Percentiles rank a stretch among this genome's conserved stretches.
Evolutionary conservation across 2,888 invertebrate species (phyloP).

Genomic region (Acronicta alni): DNA sequence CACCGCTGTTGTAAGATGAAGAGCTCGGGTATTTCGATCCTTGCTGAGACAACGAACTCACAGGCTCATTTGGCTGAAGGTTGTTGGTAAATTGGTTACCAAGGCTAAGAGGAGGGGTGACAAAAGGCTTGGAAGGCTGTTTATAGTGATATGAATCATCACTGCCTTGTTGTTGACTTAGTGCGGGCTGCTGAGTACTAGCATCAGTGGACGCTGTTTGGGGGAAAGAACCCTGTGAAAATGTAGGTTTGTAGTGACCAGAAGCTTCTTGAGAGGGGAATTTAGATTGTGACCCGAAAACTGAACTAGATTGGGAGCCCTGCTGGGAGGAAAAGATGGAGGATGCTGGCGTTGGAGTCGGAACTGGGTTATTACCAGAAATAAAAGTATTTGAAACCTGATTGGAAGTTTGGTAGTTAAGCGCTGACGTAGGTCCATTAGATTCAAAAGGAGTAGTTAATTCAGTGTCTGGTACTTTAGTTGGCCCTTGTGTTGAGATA

Average conservation of each 20-base stretch:
- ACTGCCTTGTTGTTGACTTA: conserved; percentile 59
- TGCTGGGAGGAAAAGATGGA: background rate
- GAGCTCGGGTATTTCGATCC: conserved; percentile 51
- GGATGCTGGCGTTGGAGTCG: conserved; percentile 1
- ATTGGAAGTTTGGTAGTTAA: conserved; percentile 7
- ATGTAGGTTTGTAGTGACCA: background rate
- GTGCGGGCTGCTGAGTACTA: conserved; percentile 57
- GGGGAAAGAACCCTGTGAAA: conserved; percentile 1
- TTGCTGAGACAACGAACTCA: conserved; percentile 41
- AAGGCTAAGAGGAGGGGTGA: conserved; percentile 41
- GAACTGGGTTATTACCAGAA: background rate
- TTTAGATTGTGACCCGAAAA: background rate
- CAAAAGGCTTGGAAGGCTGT: conserved; percentile 71
- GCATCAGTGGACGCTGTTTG: conserved; percentile 12
- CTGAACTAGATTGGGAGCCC: background rate
- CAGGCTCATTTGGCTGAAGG: conserved; percentile 11
- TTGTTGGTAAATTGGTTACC: conserved; percentile 19
- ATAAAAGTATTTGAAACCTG: conserved; percentile 6
- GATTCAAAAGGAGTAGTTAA: conserved; percentile 71
- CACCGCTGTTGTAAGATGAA: conserved; percentile 56
- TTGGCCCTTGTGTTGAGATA: conserved; percentile 51
- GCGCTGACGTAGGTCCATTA: conserved; percentile 20
- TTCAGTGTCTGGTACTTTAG: conserved; percentile 66
- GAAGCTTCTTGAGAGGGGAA: background rate
- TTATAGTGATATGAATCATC: conserved; percentile 76